Evolutionary conservation across 2,888 invertebrate genomes (phyloP), one percentile per base, ranked within the genome.

Genomic region (Drosophila paramelanica): DNA sequence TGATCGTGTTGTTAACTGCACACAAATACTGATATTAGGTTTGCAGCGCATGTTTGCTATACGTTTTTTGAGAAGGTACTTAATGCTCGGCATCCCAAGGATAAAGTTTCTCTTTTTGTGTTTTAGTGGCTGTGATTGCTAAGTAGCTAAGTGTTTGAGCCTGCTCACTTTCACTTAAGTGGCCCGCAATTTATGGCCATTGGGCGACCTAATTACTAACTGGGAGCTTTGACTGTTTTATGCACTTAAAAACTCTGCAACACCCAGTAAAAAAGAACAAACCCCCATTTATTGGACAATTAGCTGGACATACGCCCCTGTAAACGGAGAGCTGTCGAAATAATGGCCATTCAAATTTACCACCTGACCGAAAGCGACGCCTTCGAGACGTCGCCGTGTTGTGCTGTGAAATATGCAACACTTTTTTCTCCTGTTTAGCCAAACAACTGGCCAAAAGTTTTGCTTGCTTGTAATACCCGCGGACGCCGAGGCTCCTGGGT

Each of bases 371-470:
- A 49, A 51, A 41, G 23, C n/a, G 43, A 57, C 57, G 61, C 56
- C 58, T 60, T 67, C 27, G 56, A 61, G 49, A 52, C 36, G 51
- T 47, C 46, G 59, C 36, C 51, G 62, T 42, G 56, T 41, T 56
- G 67, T 25, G 39, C 46, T 49, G 55, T 73, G 39, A 77, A 83
- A 67, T 74, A 86, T 83, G 71, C 71, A 81, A 77, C 77, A 78
- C 66, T 73, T 76, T 75, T 79, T 73, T 72, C 56, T 72, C 53
- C 7, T 73, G 79, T 43, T 56, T 69, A 70, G 25, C 53, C 66
- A 73, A 78, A 79, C 77, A 83, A 86, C 79, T 79, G 77, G 73
- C 77, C 86, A 58, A 86, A 86, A 84, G 71, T 77, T 81, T 76
- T 57, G 65, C 72, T 55, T 43, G 66, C 55, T 73, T 53, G 60